These are phyloP conservation scores for Sebastes steindachneri DNA, from an alignment of 2,797 vertebrate species.

Conservation along the genomic window DNA sequence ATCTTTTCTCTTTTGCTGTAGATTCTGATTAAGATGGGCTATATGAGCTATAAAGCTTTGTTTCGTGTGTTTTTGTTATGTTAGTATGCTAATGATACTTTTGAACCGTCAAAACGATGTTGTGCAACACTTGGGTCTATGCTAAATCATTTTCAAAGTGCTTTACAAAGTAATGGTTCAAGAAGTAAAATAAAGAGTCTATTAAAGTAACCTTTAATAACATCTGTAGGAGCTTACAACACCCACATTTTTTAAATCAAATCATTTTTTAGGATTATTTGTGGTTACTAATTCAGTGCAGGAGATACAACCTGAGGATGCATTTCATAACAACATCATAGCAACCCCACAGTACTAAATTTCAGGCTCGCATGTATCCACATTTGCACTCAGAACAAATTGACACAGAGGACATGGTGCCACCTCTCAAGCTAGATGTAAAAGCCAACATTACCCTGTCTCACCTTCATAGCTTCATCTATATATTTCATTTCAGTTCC, in stretches of 20 bases:
- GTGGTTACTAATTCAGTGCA: not conserved
- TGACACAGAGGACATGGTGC: fast-evolving
- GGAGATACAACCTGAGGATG: not conserved
- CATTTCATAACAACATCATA: not conserved
- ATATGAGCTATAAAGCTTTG: not conserved
- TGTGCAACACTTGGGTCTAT: not conserved
- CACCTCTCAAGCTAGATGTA: not conserved
- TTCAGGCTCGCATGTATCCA: not conserved
- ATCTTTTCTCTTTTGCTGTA: not conserved
- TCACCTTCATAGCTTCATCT: not conserved
- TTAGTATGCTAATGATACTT: too few species aligned
- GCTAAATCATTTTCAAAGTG: not conserved
- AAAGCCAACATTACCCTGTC: not conserved
- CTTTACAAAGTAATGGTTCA: not conserved
- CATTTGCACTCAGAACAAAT: not conserved
- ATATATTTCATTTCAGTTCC: not conserved
- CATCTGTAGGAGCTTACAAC: not conserved
- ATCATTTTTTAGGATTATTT: not conserved
- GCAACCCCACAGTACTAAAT: not conserved
- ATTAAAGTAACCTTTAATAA: not conserved
- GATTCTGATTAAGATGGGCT: not conserved
- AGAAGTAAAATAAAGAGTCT: not conserved
- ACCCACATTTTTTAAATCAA: not conserved
- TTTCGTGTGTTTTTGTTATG: too few species aligned
- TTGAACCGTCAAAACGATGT: not conserved